A percentile compares a stretch with the other conserved stretches of the same genome.
Evolutionary conservation across 1,140 invertebrate genomes (phyloP).

Genomic region (Drosophila obscura): DNA sequence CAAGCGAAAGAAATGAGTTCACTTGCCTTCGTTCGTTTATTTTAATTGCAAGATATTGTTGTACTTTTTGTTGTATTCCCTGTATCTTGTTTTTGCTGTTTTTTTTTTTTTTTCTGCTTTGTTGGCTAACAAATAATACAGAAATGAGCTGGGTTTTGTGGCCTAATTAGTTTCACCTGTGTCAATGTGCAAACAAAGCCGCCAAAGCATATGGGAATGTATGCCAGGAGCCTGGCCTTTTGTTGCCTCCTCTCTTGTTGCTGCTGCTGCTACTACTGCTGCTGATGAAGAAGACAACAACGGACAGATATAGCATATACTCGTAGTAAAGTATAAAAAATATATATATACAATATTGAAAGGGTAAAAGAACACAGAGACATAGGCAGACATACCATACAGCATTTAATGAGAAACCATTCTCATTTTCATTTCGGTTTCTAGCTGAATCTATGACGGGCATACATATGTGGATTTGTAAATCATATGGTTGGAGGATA

Average conservation of each 20-base stretch:
- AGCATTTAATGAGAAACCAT: constrained; percentile 42
- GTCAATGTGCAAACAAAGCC: constrained; percentile 77
- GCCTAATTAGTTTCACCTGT: constrained; percentile 82
- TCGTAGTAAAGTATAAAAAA: constrained; percentile 7
- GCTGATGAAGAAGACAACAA: constrained; percentile 29
- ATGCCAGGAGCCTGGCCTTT: constrained; percentile 44
- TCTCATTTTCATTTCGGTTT: neutral
- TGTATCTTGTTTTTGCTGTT: neutral
- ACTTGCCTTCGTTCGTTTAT: constrained; percentile 59
- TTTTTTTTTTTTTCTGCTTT: constrained; percentile 49
- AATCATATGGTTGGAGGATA: neutral
- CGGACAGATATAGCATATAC: constrained; percentile 15
- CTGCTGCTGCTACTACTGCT: neutral
- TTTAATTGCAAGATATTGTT: constrained; percentile 70
- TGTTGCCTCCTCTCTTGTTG: constrained; percentile 6
- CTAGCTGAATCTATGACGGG: too few species aligned
- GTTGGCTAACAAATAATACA: constrained; percentile 80
- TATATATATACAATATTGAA: constrained; percentile 13
- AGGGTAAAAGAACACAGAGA: constrained; percentile 1
- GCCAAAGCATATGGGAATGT: constrained; percentile 53
- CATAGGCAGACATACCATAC: neutral
- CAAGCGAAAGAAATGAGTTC: constrained; percentile 71
- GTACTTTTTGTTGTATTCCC: constrained; percentile 21
- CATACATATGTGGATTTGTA: constrained; percentile 2
- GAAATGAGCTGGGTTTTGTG: constrained; percentile 81